Conservation (phyloP, 2,888 invertebrate genomes). For the Cheilosia urbana region DNA sequence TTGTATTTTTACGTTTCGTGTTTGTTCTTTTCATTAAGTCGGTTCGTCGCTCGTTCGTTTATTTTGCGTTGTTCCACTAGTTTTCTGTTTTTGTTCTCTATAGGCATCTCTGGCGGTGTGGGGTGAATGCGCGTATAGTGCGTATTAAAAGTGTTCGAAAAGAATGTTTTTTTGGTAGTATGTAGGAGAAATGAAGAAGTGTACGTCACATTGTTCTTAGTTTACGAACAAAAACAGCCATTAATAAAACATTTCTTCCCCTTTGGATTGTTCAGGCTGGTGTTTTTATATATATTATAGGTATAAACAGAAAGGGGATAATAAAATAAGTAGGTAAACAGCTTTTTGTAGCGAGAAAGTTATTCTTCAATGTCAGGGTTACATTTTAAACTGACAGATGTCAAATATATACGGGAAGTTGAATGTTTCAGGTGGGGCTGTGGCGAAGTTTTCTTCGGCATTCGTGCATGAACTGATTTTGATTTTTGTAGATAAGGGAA, state of each 20-base stretch:
- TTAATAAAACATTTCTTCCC: neutral
- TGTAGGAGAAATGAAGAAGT: conserved; percentile 10
- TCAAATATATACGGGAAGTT: conserved; percentile 14
- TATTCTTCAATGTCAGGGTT: conserved; percentile 54
- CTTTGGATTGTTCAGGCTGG: neutral
- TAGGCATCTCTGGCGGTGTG: neutral
- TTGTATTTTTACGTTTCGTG: conserved; percentile 2
- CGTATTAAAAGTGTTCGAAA: conserved; percentile 15
- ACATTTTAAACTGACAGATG: conserved; percentile 32
- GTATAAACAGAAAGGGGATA: neutral
- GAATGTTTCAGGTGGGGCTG: neutral
- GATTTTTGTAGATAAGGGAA: too few species aligned
- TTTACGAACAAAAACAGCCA: conserved; percentile 3
- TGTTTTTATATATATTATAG: too few species aligned
- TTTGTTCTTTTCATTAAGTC: conserved; percentile 47
- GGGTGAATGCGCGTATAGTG: conserved; percentile 20
- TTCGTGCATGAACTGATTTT: neutral
- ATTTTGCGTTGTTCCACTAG: conserved; percentile 34
- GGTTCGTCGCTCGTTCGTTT: conserved; percentile 33
- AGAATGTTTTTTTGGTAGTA: conserved; percentile 10
- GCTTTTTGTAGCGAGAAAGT: conserved; percentile 36
- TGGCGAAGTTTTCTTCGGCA: neutral
- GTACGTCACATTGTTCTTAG: conserved; percentile 49
- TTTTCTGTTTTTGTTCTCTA: conserved; percentile 21
- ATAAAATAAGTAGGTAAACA: too few species aligned